Base-by-base conservation (phyloP, 2,797 vertebrate species). In the Sparus aurata region DNA sequence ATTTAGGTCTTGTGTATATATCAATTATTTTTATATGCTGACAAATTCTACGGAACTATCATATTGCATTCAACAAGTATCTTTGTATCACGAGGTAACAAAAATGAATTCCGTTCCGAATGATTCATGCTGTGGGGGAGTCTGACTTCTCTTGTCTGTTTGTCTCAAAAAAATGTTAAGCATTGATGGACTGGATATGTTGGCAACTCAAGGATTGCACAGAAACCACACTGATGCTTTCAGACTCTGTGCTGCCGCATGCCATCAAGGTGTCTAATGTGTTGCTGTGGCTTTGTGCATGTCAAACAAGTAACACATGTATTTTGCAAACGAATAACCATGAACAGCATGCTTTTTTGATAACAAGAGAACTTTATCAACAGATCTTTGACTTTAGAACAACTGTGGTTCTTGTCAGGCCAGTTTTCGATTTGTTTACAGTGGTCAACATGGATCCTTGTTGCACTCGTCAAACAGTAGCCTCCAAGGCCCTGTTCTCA, bases 1-100 rank as follows among this genome's bases (percentile, higher is more conserved):
- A 88, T 91, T 92, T 86, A 75, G 63, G 30, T 30, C 73, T 82
- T 89, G 86, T 90, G 70, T 89, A 69, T 84, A 54, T 82, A 87
- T 86, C 86, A 89, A 69, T 90, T 89, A 89, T 85, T 79, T 88
- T 88, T 78, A 87, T 84, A 77, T 76, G 78, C 82, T 67, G 81
- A 55, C 49, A 81, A 80, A 89, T 85, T 57, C 57, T 63, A 70
- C 67, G 66, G 69, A 63, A 52, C 70, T 78, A n/a, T 52, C 54
- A 74, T 46, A 66, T 7, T 18, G 54, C 64, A 61, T 87, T 89
- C 82, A 77, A 79, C 77, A 74, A 80, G 83, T 82, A 22, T 45
- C 12, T 79, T 66, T 72, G 2, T 66, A 22, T 38, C n/a, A 27
- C 10, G 7, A 62, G 3, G 3, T 22, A 20, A 76, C 68, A 68